Evolutionary conservation across 2,797 vertebrate genomes (phyloP).

Genomic region (Arrhamphus sclerolepis): DNA sequence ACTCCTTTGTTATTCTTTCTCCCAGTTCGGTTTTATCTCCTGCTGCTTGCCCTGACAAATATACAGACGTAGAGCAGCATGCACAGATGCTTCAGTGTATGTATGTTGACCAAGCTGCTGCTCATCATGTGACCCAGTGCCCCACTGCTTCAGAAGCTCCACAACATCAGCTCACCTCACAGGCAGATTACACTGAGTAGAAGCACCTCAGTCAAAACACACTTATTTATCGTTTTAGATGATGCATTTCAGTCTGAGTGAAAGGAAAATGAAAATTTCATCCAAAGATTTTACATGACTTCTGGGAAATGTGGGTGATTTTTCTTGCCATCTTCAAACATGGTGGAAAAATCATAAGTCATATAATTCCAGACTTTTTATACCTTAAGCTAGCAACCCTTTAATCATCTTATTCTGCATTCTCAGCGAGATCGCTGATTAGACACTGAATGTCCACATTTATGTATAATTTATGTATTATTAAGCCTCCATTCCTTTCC

Average conservation of each 20-base stretch:
- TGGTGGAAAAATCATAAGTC: not conserved
- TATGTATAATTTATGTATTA: not conserved
- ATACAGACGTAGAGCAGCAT: constrained; percentile 11
- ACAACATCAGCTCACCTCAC: constrained; percentile 33
- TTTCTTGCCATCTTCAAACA: not conserved
- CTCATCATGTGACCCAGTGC: constrained; percentile 46
- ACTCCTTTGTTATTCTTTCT: constrained; percentile 36
- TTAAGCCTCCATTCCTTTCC: constrained; percentile 2
- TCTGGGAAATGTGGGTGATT: not conserved
- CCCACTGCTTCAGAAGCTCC: constrained; percentile 31
- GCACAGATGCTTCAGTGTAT: constrained; percentile 65
- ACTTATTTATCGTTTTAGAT: constrained; percentile 1
- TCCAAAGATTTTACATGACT: not conserved
- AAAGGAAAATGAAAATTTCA: constrained; percentile 5
- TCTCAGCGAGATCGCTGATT: too few relatives aligned
- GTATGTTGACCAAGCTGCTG: constrained; percentile 36
- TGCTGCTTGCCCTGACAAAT: constrained; percentile 15
- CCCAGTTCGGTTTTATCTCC: constrained; percentile 37
- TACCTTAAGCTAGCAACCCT: too few relatives aligned
- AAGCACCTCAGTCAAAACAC: not conserved
- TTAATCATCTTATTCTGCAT: too few relatives aligned
- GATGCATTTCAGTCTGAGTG: not conserved
- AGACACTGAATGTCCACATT: not conserved
- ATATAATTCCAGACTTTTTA: constrained; percentile 7
- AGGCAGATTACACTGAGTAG: constrained; percentile 16